Evolutionary conservation across 1,140 invertebrate genomes (phyloP).

Genomic region (Apis laboriosa): DNA sequence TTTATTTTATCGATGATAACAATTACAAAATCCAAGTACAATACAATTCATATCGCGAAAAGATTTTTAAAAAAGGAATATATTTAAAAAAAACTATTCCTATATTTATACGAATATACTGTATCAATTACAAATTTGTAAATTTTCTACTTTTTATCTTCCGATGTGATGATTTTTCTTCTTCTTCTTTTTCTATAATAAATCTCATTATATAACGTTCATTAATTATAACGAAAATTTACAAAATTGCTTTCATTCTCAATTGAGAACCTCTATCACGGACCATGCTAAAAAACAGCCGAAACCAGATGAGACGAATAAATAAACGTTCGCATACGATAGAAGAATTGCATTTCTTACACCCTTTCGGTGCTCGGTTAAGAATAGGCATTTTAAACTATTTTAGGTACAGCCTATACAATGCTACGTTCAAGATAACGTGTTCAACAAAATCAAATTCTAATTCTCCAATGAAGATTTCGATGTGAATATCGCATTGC

Average conservation of each 20-base stretch:
- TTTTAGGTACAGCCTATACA: conserved; percentile 23
- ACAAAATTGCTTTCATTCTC: no score
- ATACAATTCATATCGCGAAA: no score
- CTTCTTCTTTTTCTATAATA: neutral
- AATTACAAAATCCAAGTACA: neutral
- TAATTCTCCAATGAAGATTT: neutral
- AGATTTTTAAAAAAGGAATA: no score
- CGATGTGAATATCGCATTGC: neutral
- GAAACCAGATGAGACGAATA: neutral
- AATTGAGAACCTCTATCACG: conserved; percentile 4
- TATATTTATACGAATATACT: no score
- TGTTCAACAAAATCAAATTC: neutral
- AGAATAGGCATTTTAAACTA: conserved; percentile 29
- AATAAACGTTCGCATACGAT: conserved; percentile 22
- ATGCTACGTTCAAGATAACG: conserved; percentile 12
- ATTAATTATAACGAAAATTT: neutral
- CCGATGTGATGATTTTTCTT: neutral
- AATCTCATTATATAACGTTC: no score
- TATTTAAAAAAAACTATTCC: no score
- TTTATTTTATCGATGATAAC: conserved; percentile 1
- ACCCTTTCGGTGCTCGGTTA: conserved; percentile 13
- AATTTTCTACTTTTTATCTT: neutral
- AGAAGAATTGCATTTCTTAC: conserved; percentile 38
- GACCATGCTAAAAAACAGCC: neutral
- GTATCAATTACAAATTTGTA: no score